Evolutionary conservation across 2,888 invertebrate species (phyloP).

Genomic region (Proisotoma minuta): DNA sequence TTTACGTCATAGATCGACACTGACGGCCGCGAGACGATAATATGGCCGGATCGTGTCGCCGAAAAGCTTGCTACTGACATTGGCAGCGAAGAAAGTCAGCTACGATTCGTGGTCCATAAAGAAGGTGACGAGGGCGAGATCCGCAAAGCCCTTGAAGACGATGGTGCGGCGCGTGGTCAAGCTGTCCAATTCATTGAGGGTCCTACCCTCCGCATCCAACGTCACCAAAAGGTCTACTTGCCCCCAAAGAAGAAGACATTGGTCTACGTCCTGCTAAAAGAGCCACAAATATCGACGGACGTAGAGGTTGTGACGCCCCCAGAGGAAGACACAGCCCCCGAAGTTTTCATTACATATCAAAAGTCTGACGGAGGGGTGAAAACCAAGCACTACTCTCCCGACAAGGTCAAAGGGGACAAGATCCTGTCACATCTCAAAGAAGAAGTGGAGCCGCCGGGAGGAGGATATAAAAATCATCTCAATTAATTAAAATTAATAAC

Average conservation of each 20-base stretch:
- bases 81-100: not conserved
- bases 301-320: constrained; percentile 25
- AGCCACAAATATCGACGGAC: constrained; percentile 33
- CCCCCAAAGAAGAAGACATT: constrained; percentile 37
- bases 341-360: constrained; percentile 36
- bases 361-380: constrained; percentile 23
- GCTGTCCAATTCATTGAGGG: constrained; percentile 31
- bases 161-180: constrained; percentile 20
- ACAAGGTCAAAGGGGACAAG: constrained; percentile 16
- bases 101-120: constrained; percentile 9
- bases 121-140: constrained; percentile 29
- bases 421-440: not conserved
- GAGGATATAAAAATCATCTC: too few species aligned
- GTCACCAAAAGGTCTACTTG: constrained; percentile 33
- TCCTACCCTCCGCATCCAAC: constrained; percentile 27
- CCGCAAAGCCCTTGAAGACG: constrained; percentile 26
- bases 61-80: not conserved
- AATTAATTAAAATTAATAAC: too few species aligned
- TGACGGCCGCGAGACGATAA: constrained; percentile 2
- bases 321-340: constrained; percentile 23
- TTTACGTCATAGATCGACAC: too few species aligned
- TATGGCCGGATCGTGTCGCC: not conserved
- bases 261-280: constrained; percentile 35
- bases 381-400: constrained; percentile 27
- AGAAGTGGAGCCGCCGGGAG: not conserved